A percentile compares a stretch with the other conserved stretches of the same genome.
Evolutionary conservation across 2,888 invertebrate species (phyloP).

Genomic region (Scelioninae gen. 2): DNA sequence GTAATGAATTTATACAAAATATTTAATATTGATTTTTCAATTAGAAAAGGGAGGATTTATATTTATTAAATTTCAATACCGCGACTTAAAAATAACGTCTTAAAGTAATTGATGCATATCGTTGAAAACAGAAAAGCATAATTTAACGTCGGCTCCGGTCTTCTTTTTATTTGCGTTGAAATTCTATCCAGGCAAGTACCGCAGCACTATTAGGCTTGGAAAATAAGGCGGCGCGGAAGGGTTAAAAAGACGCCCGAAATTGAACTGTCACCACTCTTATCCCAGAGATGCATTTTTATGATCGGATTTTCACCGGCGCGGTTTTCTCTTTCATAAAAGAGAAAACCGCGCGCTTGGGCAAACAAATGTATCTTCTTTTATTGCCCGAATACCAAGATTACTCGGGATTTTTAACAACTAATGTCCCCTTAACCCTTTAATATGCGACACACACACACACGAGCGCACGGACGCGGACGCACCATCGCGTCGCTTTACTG

Average conservation of each 20-base stretch:
- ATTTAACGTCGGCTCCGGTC: conserved; percentile 14
- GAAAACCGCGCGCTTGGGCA: conserved; percentile 40
- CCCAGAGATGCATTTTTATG: conserved; percentile 61
- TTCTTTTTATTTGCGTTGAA: conserved; percentile 15
- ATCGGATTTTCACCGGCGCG: conserved; percentile 59
- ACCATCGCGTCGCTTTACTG: conserved; percentile 27
- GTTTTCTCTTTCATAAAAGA: conserved; percentile 53
- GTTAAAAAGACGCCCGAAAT: conserved; percentile 63
- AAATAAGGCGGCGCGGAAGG: conserved; percentile 61
- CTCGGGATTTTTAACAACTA: conserved; percentile 45
- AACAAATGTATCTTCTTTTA: conserved; percentile 48
- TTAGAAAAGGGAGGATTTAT: no score
- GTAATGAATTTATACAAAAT: no score
- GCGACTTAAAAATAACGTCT: no score
- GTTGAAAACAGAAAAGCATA: conserved; percentile 14
- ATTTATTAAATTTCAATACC: no score
- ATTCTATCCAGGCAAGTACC: conserved; percentile 15
- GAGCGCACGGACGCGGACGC: no score
- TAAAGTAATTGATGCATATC: conserved; percentile 4
- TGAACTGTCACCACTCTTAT: conserved; percentile 60
- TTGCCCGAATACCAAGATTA: conserved; percentile 49
- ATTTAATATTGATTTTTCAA: no score
- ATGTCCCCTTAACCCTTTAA: conserved; percentile 58
- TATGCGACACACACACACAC: conserved; percentile 20
- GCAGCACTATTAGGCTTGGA: conserved; percentile 32